Evolutionary conservation across 2,113 vertebrate genomes (phyloP), one percentile per base, ranked within the genome.

Genomic region (Cynocephalus volans): DNA sequence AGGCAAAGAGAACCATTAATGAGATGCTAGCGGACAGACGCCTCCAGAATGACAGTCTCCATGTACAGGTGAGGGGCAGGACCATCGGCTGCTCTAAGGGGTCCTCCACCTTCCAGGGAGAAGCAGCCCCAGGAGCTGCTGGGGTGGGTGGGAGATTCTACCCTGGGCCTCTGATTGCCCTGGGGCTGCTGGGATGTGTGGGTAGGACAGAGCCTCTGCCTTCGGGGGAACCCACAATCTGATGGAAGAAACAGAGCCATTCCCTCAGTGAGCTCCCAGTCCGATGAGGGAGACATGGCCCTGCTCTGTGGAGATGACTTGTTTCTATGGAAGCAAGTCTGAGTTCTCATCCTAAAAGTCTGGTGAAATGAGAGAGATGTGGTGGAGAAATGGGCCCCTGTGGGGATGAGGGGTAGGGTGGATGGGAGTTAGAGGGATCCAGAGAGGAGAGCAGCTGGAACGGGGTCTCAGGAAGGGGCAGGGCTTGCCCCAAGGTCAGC

Each of bases 21-120:
- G 98, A 98, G 6, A 97, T 99, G 86, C 96, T 99, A 92, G 97
- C n/a, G 0, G 98, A 99, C 0, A 94, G 69, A 21, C 26, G 0
- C 0, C 69, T 98, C 92, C 92, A 6, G 94, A 98, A 9, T 0
- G 98, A 99, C 97, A 99, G 96, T 69, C 73, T 8, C 3, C 97
- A 98, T 0, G 98, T 94, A 11, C 98, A 99, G 98, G 98, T 99
- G 94, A 64, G 69, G 58, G 73, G 50, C 48, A 11, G n/a, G 83
- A 21, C 31, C 0, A 10, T 50, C 10, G 17, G 54, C 48, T 33
- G 7, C 54, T 83, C 69, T 33, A 17, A 67, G 21, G 79, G 24
- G 19, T 26, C 41, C n/a, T 67, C 24, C 50, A 10, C 5, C 18
- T 5, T 88, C 50, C n/a, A 5, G 19, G 33, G 62, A 36, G 33